Percentiles rank a stretch among this genome's conserved stretches.
These are phyloP conservation scores for Delphinapterus leucas DNA, from an alignment of 2,113 vertebrate species.

Conservation along the genomic window DNA sequence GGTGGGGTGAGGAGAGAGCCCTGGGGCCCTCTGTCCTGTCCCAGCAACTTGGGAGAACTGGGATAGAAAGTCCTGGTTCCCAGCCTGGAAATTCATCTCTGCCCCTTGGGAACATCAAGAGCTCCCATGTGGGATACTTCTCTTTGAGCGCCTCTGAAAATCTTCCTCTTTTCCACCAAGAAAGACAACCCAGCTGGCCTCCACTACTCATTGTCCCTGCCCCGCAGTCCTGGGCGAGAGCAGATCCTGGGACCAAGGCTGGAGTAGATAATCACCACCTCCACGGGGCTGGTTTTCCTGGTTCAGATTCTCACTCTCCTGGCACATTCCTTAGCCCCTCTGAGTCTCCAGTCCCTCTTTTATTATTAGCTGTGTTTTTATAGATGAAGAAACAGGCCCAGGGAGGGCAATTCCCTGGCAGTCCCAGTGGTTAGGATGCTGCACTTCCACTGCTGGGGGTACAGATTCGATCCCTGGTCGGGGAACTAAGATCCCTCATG, in stretches of 20 bases:
- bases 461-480: too few species aligned
- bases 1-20: accelerated
- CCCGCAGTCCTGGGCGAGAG: not conserved
- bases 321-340: not conserved
- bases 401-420: not conserved
- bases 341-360: not conserved
- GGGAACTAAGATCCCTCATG: too few species aligned
- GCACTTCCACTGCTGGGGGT: too few species aligned
- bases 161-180: not conserved
- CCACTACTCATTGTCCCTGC: not conserved
- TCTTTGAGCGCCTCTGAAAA: not conserved
- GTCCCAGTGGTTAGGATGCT: too few species aligned
- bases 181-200: not conserved
- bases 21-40: accelerated
- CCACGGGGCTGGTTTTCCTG: not conserved
- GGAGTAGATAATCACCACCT: not conserved
- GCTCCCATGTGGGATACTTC: not conserved
- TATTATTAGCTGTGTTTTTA: not conserved
- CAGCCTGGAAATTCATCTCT: not conserved
- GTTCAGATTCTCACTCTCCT: not conserved
- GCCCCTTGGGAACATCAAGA: not conserved
- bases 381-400: not conserved
- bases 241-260: too few species aligned
- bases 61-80: not conserved
- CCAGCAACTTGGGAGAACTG: not conserved